These are phyloP conservation scores for Drosophila hydei DNA, from an alignment of 1,140 invertebrate genomes.

Conservation along the genomic window DNA sequence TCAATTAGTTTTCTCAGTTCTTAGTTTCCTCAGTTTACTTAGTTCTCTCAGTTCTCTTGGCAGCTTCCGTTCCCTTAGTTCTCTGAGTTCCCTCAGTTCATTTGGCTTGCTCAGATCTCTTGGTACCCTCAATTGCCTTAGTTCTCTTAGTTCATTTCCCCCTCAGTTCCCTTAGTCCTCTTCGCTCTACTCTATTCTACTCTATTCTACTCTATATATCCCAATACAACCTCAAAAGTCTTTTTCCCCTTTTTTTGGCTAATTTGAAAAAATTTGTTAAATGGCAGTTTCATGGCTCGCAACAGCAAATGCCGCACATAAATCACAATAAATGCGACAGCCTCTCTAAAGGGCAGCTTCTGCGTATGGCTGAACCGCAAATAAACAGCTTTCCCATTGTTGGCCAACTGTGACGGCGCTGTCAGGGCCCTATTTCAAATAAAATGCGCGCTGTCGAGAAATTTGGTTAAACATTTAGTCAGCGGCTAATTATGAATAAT, in stretches of 20 bases:
- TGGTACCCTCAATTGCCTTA: too few relatives aligned
- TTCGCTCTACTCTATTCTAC: too few relatives aligned
- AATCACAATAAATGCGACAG: slow-evolving; percentile 61
- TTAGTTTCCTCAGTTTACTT: too few relatives aligned
- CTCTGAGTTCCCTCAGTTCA: too few relatives aligned
- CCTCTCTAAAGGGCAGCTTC: slow-evolving; percentile 38
- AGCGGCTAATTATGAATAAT: slow-evolving; percentile 74
- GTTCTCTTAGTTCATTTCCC: too few relatives aligned
- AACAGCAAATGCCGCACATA: slow-evolving; percentile 35
- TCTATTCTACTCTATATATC: too few relatives aligned
- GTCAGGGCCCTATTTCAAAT: slow-evolving; percentile 53
- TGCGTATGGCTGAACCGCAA: slow-evolving; percentile 52
- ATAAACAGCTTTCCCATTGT: slow-evolving; percentile 33
- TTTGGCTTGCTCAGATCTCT: too few relatives aligned
- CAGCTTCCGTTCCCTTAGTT: too few relatives aligned
- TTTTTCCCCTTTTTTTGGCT: background rate
- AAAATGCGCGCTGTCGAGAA: slow-evolving; percentile 9
- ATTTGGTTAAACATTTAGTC: slow-evolving; percentile 74
- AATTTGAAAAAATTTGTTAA: background rate
- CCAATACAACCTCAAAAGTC: background rate
- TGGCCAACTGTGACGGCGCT: slow-evolving; percentile 35
- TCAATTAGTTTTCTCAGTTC: too few relatives aligned
- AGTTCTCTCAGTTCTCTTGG: too few relatives aligned
- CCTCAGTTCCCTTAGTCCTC: too few relatives aligned
- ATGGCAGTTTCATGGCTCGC: slow-evolving; percentile 7